A percentile compares a stretch with the other conserved stretches of the same genome.
Evolutionary conservation across 2,888 invertebrate genomes (phyloP).

Genomic region (Phalera bucephala): DNA sequence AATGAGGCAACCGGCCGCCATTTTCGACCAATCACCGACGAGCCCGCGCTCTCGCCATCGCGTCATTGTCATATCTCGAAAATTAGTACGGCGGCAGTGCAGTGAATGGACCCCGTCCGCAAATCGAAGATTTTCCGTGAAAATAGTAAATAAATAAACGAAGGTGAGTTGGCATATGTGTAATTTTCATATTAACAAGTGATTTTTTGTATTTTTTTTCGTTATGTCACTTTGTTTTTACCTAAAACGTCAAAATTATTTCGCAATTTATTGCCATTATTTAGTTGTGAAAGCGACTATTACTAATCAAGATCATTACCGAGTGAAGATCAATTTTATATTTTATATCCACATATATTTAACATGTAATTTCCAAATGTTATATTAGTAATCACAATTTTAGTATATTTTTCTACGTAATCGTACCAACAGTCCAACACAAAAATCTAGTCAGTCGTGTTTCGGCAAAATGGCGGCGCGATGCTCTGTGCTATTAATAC

Average conservation of each 20-base stretch:
- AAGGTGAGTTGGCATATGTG: conserved; percentile 55
- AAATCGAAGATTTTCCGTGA: conserved; percentile 75
- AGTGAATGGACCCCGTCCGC: conserved; percentile 81
- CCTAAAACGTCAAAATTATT: conserved; percentile 35
- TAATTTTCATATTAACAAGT: conserved; percentile 17
- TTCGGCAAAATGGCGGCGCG: conserved; percentile 79
- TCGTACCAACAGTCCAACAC: conserved; percentile 46
- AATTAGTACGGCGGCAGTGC: conserved; percentile 79
- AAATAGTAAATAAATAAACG: conserved; percentile 53
- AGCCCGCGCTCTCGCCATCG: conserved; percentile 81
- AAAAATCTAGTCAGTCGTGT: conserved; percentile 62
- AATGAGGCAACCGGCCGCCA: conserved; percentile 73
- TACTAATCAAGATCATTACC: conserved; percentile 20
- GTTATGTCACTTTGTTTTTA: conserved; percentile 29
- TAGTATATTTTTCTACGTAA: conserved; percentile 33
- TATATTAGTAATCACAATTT: conserved; percentile 15
- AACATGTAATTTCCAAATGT: conserved; percentile 9
- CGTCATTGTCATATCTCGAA: conserved; percentile 81
- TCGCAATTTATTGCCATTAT: conserved; percentile 50
- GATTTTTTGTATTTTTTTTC: conserved; percentile 26
- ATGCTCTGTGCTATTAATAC: conserved; percentile 71
- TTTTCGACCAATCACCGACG: conserved; percentile 71
- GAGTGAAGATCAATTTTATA: conserved; percentile 15
- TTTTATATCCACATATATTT: conserved; percentile 12
- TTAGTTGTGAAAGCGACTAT: conserved; percentile 26